Conservation (phyloP, 1,140 invertebrate species). For the Amphibalanus amphitrite region DNA sequence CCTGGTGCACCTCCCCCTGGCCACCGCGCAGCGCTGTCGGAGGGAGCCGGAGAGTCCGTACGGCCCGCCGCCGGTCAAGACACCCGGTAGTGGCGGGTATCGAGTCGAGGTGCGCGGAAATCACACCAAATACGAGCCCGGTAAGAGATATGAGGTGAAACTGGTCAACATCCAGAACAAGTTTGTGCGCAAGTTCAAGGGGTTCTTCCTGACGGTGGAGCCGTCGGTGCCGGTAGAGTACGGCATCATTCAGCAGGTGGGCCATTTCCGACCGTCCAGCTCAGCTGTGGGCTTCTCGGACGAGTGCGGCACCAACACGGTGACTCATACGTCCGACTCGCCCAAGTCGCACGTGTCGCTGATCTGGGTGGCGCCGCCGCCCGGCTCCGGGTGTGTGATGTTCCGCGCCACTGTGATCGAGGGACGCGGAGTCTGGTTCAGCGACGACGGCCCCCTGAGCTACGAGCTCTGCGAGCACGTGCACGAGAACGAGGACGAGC, state of each 20-base stretch:
- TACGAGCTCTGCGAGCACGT: constrained; percentile 60
- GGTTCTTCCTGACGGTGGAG: constrained; percentile 61
- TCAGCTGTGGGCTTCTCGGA: constrained; percentile 59
- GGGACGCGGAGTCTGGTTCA: constrained; percentile 61
- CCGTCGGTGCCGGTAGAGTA: constrained; percentile 24
- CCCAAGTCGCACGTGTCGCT: constrained; percentile 74
- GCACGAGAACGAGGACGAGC: constrained; percentile 36
- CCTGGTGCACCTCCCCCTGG: not conserved
- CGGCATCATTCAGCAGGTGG: constrained; percentile 27
- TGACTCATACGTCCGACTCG: constrained; percentile 52
- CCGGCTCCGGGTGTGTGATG: constrained; percentile 65
- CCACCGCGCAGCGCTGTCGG: not conserved
- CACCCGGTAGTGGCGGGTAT: not conserved
- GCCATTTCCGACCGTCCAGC: constrained; percentile 40
- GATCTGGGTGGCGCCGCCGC: constrained; percentile 70
- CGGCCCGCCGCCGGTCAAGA: not conserved
- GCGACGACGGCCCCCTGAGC: constrained; percentile 67
- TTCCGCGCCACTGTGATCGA: constrained; percentile 76
- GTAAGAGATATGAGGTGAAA: not conserved
- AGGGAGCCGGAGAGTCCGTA: not conserved
- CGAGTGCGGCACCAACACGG: constrained; percentile 58
- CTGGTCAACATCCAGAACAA: not conserved
- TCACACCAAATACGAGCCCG: not conserved
- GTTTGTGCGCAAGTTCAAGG: constrained; percentile 57
- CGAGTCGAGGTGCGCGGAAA: not conserved